Evolutionary conservation across 2,113 vertebrate species (phyloP).

Genomic region (Pomatorhinus ruficollis): DNA sequence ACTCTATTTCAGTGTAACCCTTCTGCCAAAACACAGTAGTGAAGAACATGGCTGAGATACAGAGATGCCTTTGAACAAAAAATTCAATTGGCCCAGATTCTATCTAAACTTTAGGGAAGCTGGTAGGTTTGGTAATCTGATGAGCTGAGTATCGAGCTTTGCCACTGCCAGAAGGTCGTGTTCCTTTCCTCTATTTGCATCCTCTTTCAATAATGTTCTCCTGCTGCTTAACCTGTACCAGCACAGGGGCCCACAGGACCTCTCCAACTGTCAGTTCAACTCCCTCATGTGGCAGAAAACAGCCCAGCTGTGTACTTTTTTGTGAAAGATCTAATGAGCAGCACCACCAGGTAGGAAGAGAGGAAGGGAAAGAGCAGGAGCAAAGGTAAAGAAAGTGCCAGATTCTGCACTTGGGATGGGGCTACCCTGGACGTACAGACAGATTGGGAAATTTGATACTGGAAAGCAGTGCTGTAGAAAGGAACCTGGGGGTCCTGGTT

Average conservation of each 20-base stretch:
- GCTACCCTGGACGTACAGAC: fast-evolving
- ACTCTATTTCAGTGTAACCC: background rate
- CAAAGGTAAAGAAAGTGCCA: background rate
- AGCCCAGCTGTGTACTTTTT: background rate
- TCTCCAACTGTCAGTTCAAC: background rate
- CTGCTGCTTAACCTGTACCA: background rate
- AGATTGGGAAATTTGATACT: background rate
- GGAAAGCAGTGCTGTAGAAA: fast-evolving
- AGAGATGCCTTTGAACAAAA: background rate
- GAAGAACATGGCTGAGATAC: background rate
- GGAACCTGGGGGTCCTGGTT: background rate
- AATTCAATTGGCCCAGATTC: background rate
- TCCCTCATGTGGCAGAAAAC: background rate
- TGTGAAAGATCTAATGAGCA: background rate
- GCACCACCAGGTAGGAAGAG: background rate
- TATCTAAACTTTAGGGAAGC: background rate
- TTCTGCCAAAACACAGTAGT: background rate
- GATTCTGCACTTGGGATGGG: background rate
- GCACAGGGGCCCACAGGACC: background rate
- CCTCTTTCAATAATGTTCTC: background rate
- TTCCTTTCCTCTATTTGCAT: background rate
- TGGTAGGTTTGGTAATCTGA: background rate
- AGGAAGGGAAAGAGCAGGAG: background rate
- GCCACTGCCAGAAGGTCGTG: background rate
- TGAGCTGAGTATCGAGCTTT: background rate